Evolutionary conservation across 2,888 invertebrate genomes (phyloP).

Genomic region (Nymphalis c-album): DNA sequence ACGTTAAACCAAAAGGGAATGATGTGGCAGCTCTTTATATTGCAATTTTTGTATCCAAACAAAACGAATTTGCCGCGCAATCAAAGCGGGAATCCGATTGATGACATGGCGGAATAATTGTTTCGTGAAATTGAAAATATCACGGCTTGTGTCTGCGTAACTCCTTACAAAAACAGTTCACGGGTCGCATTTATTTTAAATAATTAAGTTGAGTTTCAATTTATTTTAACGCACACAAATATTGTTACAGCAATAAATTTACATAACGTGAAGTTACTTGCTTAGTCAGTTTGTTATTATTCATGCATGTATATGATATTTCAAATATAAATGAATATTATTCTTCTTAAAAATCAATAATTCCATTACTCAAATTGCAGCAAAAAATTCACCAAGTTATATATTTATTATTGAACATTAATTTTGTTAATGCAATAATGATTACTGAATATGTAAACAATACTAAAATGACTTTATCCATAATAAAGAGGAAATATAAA

Average conservation of each 20-base stretch:
- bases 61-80: slow-evolving; percentile 82
- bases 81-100: slow-evolving; percentile 81
- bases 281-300: no score
- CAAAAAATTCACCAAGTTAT: no score
- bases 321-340: no score
- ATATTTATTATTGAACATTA: no score
- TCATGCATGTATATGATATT: no score
- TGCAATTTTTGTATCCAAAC: slow-evolving; percentile 82
- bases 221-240: no score
- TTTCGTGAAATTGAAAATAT: slow-evolving; percentile 81
- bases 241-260: no score
- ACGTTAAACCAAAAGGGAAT: slow-evolving; percentile 81
- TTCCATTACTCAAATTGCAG: no score
- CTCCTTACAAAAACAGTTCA: slow-evolving; percentile 54
- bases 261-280: no score
- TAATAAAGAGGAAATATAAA: neutral
- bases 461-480: no score
- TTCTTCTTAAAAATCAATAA: no score
- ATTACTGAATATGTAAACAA: neutral
- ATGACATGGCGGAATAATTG: slow-evolving; percentile 81
- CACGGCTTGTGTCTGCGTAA: slow-evolving; percentile 62
- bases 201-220: neutral
- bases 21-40: slow-evolving; percentile 82
- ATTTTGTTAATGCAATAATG: neutral
- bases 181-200: slow-evolving; percentile 6